Conservation (phyloP, 2,888 invertebrate genomes). For the Volucella inflata region DNA sequence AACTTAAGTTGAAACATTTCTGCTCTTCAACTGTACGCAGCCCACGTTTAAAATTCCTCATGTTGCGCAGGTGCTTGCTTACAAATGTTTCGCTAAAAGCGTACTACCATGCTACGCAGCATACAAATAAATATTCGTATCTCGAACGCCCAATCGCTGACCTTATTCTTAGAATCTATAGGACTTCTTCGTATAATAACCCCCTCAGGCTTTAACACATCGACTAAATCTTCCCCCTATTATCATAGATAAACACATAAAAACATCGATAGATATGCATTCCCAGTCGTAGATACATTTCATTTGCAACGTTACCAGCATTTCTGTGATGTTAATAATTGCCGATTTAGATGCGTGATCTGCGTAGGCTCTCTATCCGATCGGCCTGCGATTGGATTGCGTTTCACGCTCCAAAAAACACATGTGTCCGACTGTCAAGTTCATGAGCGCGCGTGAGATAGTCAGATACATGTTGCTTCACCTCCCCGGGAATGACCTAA, state of each 20-base stretch:
- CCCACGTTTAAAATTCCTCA: conserved; percentile 28
- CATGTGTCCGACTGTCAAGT: neutral
- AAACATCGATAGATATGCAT: neutral
- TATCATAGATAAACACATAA: conserved; percentile 17
- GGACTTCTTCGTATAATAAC: neutral
- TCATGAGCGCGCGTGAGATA: neutral
- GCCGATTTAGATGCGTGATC: conserved; percentile 42
- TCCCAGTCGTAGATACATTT: conserved; percentile 7
- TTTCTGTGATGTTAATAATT: conserved; percentile 32
- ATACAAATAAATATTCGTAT: neutral
- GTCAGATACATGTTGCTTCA: conserved; percentile 32
- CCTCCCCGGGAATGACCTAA: conserved; percentile 47
- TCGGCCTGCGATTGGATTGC: conserved; percentile 7
- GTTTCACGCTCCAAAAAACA: neutral
- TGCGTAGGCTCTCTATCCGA: conserved; percentile 39
- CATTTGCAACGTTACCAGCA: neutral
- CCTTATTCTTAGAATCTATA: neutral
- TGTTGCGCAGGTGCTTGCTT: conserved; percentile 6
- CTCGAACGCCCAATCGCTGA: neutral
- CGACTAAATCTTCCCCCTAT: neutral
- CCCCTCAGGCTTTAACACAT: conserved; percentile 8
- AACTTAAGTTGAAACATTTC: neutral
- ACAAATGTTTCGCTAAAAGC: conserved; percentile 28
- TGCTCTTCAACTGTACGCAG: conserved; percentile 12
- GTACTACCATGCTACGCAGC: conserved; percentile 15